Base-by-base conservation (phyloP, 2,888 invertebrate genomes). In the Lasiommata megera region DNA sequence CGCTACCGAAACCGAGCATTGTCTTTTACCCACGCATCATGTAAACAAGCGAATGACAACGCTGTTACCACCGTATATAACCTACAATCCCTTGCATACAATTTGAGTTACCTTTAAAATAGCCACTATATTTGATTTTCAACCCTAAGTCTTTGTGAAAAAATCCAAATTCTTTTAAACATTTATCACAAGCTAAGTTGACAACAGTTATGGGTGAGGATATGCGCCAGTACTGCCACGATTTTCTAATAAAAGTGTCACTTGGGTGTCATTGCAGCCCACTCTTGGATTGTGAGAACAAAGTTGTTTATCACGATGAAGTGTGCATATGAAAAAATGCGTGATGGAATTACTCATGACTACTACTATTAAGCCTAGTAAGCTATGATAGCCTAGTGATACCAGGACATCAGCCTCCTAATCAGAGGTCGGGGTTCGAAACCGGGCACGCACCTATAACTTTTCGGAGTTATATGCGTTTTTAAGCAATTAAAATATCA, bases 191-290 rank as follows among this genome's bases (percentile, higher is more conserved):
- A 51, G 40, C 46, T 38, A 37, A 51, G 34, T 50, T 44, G 29
- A 38, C 17, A 31, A 29, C 16, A 56, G 41, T 59, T 56, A 67
- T 67, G 65, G 67, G 67, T 61, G 61, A 59, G 29, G 54, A 52
- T 34, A 54, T 41, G 58, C 50, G 54, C 56, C 55, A 52, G 58
- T 62, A 74, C 73, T 84, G 87, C 73, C 86, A 87, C 87, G 88
- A 87, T 76, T 85, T 79, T 74, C 74, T 68, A 80, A 87, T 85
- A 85, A 88, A 86, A 79, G 77, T 77, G 79, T 80, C 76, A 72
- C 71, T 67, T 67, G 69, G 69, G 69, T 68, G 71, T 70, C 69
- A 68, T 64, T 70, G 74, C 67, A 65, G 67, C 68, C 70, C 64
- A 66, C 66, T 67, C 36, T 43, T 11, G 14, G 1, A 9, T 52